Evolutionary conservation across 23 tunicate species (phyloP).

Genomic region (Clavelina lepadiformis): DNA sequence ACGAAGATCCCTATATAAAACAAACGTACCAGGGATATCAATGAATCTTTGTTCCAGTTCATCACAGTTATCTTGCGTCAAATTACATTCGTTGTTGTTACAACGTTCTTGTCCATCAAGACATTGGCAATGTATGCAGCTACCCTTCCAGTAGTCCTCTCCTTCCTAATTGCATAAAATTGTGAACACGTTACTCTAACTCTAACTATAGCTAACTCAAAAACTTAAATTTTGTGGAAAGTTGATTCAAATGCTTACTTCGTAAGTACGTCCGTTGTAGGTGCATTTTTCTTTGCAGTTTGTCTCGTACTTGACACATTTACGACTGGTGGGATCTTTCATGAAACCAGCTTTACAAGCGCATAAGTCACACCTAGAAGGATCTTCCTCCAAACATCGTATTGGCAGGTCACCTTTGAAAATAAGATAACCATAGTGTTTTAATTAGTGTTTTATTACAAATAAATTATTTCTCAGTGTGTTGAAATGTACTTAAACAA

Average conservation of each 20-base stretch:
- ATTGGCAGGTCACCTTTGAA: conserved; percentile 70
- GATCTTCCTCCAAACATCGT: conserved; percentile 39
- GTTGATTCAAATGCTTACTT: conserved; percentile 24
- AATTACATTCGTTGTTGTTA: conserved; percentile 41
- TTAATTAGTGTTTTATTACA: too few relatives aligned
- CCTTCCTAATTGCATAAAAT: conserved; percentile 35
- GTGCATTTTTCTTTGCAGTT: conserved; percentile 40
- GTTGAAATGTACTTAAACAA: too few relatives aligned
- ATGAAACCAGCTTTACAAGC: conserved; percentile 62
- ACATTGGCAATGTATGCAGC: conserved; percentile 63
- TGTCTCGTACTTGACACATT: conserved; percentile 62
- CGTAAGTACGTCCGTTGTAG: conserved; percentile 37
- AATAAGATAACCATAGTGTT: too few relatives aligned
- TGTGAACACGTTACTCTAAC: too few relatives aligned
- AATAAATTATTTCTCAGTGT: too few relatives aligned
- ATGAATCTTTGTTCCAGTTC: conserved; percentile 61
- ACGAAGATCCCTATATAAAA: background rate
- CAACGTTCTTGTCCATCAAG: conserved; percentile 73
- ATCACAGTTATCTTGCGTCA: conserved; percentile 57
- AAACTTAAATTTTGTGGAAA: too few relatives aligned
- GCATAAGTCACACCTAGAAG: conserved; percentile 63
- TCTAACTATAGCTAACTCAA: too few relatives aligned
- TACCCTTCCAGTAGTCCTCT: conserved; percentile 75
- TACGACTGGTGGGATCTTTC: conserved; percentile 57
- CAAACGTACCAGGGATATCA: conserved; percentile 50